Conservation (phyloP, 2,888 invertebrate genomes). For the Myopa testacea region DNA sequence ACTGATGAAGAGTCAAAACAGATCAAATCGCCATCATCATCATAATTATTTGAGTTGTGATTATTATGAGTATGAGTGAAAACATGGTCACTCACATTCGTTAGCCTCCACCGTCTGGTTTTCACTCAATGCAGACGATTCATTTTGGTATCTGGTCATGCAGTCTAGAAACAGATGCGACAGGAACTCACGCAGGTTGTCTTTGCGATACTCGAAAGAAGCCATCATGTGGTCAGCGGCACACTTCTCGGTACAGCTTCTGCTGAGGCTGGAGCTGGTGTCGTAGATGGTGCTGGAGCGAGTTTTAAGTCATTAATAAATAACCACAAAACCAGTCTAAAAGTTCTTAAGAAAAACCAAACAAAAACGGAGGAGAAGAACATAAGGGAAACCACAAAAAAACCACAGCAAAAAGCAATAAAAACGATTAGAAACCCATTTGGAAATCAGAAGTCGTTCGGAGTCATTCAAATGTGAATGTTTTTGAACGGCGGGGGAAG, state of each 20-base stretch:
- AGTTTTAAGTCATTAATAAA: too few relatives aligned
- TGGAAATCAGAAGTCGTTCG: background rate
- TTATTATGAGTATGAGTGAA: background rate
- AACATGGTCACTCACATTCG: constrained; percentile 39
- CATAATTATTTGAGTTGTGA: too few relatives aligned
- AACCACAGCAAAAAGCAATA: background rate
- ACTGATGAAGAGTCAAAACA: constrained; percentile 27
- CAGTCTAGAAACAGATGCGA: constrained; percentile 62
- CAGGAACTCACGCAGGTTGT: constrained; percentile 51
- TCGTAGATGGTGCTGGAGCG: background rate
- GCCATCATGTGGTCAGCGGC: background rate
- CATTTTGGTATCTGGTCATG: constrained; percentile 58
- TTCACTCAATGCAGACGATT: constrained; percentile 46
- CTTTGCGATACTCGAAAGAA: constrained; percentile 47
- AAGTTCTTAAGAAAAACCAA: too few relatives aligned
- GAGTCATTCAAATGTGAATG: background rate
- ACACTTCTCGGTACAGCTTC: background rate
- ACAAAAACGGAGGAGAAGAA: too few relatives aligned
- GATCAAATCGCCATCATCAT: too few relatives aligned
- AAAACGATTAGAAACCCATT: constrained; percentile 1
- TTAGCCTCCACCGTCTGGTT: constrained; percentile 46
- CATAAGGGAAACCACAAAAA: too few relatives aligned
- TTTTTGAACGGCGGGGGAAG: too few relatives aligned
- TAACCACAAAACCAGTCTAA: too few relatives aligned
- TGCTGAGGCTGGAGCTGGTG: background rate